Conservation (phyloP, 2,888 invertebrate genomes). For the Cosmorhoe ocellata region DNA sequence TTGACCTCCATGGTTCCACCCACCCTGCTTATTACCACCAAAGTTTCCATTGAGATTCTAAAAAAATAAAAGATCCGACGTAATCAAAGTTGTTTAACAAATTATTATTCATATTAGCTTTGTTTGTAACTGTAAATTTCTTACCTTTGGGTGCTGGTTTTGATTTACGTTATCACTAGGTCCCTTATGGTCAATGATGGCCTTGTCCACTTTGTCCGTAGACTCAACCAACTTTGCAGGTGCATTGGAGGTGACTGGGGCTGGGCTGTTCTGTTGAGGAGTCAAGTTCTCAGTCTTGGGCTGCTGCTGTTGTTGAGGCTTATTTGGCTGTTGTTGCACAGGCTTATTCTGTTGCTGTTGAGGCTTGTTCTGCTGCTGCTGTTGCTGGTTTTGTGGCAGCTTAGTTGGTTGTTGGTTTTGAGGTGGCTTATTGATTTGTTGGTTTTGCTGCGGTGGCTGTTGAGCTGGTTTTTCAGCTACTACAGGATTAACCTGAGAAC, state of each 20-base stretch:
- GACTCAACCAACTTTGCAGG: conserved; percentile 44
- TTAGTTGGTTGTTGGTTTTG: conserved; percentile 35
- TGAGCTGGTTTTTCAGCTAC: conserved; percentile 36
- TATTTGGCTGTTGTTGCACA: conserved; percentile 36
- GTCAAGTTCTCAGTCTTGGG: conserved; percentile 35
- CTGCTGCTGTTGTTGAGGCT: conserved; percentile 35
- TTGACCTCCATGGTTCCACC: conserved; percentile 29
- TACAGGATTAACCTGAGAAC: conserved; percentile 29
- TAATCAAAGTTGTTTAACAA: too few relatives aligned
- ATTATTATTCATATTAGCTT: too few relatives aligned
- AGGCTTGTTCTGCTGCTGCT: conserved; percentile 32
- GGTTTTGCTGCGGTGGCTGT: conserved; percentile 29
- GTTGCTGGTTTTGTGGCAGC: conserved; percentile 27
- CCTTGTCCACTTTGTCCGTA: conserved; percentile 61
- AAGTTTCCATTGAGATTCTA: conserved; percentile 71
- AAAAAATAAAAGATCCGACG: conserved; percentile 5
- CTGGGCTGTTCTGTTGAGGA: conserved; percentile 33
- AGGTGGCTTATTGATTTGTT: conserved; percentile 34
- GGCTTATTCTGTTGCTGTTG: conserved; percentile 35
- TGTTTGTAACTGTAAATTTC: not conserved
- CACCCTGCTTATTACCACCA: conserved; percentile 58
- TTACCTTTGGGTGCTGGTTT: conserved; percentile 37
- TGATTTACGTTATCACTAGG: conserved; percentile 51
- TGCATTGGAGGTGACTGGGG: conserved; percentile 36
- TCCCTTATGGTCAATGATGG: conserved; percentile 45